Evolutionary conservation across 2,797 vertebrate species (phyloP), one percentile per base, ranked within the genome.

Genomic region (Poecilia velifera): DNA sequence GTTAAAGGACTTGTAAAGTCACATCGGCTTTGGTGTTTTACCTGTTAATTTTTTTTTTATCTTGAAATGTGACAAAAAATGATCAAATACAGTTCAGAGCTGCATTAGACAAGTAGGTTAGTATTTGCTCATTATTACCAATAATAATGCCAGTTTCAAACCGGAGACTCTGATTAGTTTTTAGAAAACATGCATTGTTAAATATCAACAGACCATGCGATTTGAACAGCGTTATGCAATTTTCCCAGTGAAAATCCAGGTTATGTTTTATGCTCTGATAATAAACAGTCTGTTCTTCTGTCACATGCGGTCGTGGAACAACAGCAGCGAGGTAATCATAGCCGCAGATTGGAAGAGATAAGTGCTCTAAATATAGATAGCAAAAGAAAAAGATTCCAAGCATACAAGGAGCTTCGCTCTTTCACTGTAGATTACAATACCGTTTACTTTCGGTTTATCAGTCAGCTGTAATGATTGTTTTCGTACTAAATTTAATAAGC

Each of bases 401-500:
- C 1, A 45, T 8, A 43, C 39, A n/a, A 70, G 25, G 8, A n/a
- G 0, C 41, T 43, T 25, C 1, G 8, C n/a, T 46, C n/a, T 8
- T 43, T 45, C 25, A 28, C 25, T n/a, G 41, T 46, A 16, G 45
- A 45, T 18, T 16, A 8, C 13, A 28, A 68, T 66, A 36, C 3
- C 6, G 18, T 39, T 22, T 36, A 8, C 25, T 71, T 74, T 74
- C 13, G 22, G 70, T 76, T 74, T 8, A 59, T 41, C 16, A 64
- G 14, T 45, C 25, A 74, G 77, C 41, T 80, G 8, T 57, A 6
- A 72, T 72, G 1, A 22, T 9, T 22, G 20, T 22, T 66, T 66
- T 39, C 0, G 34, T 20, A 22, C 6, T 59, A 77, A 73, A 76
- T 85, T 77, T 71, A 57, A 78, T 68, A 76, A 79, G 55, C 66